Conservation (phyloP, 2,113 vertebrate species). For the Agapornis roseicollis region DNA sequence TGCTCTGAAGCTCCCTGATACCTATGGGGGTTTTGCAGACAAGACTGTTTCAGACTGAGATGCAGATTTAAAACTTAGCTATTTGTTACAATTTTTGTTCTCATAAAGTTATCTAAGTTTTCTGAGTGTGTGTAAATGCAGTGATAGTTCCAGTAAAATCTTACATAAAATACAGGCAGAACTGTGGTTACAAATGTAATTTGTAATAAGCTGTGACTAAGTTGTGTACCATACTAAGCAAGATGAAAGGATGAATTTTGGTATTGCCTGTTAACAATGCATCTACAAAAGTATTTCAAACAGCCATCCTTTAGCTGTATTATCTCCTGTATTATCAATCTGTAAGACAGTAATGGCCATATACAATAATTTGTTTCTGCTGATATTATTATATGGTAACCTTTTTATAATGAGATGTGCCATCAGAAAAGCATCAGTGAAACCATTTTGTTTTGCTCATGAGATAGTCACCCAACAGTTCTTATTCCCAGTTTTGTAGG, state of each 20-base stretch:
- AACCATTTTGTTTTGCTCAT: neutral
- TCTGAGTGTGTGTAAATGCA: neutral
- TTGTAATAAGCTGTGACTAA: neutral
- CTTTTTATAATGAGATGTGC: neutral
- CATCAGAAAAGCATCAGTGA: neutral
- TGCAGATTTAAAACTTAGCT: constrained; percentile 5
- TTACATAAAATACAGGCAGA: neutral
- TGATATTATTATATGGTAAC: neutral
- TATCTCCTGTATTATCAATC: neutral
- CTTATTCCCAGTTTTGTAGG: neutral
- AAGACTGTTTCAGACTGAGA: neutral
- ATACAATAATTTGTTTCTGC: neutral
- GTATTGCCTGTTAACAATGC: neutral
- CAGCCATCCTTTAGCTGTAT: neutral
- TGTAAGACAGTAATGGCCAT: neutral
- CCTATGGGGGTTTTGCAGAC: neutral
- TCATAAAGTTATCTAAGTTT: no score
- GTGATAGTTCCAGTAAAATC: neutral
- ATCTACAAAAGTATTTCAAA: neutral
- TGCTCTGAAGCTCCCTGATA: constrained; percentile 10
- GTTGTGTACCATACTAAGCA: neutral
- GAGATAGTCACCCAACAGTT: neutral
- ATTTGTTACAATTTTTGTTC: no score
- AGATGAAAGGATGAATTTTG: neutral
- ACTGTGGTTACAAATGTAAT: neutral